phyloP scores from a whole-genome alignment of 2,888 invertebrate species.

The Polietes domitor region DNA sequence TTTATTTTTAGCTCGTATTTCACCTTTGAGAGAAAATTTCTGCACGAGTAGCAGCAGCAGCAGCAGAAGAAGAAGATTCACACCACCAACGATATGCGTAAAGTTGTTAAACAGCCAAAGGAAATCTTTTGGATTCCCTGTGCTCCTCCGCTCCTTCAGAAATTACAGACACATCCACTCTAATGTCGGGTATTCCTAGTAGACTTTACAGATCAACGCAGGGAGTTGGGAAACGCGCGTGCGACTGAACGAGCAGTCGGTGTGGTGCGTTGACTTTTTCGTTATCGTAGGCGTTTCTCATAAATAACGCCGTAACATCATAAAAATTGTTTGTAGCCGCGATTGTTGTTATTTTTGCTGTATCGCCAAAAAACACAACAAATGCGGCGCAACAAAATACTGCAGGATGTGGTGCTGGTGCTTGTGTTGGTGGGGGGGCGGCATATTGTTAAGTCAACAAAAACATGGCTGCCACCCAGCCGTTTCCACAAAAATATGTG shows the following conservation, averaged over 20 bases:
- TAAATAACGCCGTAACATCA: too few species aligned
- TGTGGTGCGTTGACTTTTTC: background rate
- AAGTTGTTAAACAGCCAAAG: conserved; percentile 20
- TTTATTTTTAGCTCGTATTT: conserved; percentile 25
- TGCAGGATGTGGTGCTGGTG: too few species aligned
- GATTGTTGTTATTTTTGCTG: background rate
- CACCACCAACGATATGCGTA: background rate
- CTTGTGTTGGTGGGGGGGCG: too few species aligned
- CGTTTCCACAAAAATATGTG: background rate
- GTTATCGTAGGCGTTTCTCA: too few species aligned
- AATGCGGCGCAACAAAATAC: background rate
- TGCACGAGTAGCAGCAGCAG: background rate
- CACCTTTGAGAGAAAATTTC: background rate
- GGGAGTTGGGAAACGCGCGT: conserved; percentile 10
- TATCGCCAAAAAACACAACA: background rate
- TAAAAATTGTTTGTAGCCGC: background rate
- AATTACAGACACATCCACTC: background rate
- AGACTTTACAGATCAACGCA: background rate
- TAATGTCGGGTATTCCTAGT: conserved; percentile 1
- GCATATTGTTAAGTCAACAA: too few species aligned
- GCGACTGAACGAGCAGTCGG: too few species aligned
- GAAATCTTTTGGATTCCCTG: conserved; percentile 4
- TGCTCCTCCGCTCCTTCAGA: background rate
- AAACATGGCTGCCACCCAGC: too few species aligned
- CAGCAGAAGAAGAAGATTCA: background rate